Evolutionary conservation across 2,888 invertebrate genomes (phyloP).

Genomic region (Agrochola lota): DNA sequence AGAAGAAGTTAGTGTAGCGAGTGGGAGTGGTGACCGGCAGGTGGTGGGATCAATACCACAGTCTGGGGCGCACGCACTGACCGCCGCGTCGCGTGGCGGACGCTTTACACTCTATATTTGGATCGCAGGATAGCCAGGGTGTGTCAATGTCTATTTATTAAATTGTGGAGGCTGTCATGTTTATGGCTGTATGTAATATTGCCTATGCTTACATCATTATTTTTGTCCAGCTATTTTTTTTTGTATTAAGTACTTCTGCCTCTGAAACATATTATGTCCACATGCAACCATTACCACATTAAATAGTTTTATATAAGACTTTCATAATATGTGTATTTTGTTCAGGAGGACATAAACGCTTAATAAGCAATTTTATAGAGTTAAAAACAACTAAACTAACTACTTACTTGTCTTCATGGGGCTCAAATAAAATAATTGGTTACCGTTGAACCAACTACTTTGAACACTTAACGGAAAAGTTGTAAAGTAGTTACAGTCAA

Average conservation of each 20-base stretch:
- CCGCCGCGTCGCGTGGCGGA: conserved; percentile 79
- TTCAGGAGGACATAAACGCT: background rate
- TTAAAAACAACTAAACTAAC: background rate
- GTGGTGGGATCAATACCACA: conserved; percentile 88
- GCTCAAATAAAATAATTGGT: conserved; percentile 7
- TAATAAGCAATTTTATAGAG: background rate
- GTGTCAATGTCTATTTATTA: conserved; percentile 71
- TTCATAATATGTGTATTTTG: too few relatives aligned
- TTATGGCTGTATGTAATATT: conserved; percentile 41
- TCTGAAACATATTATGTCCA: background rate
- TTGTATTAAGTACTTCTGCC: background rate
- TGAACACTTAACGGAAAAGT: conserved; percentile 15
- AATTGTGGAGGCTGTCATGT: conserved; percentile 62
- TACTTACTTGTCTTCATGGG: too few relatives aligned
- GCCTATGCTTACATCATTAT: conserved; percentile 15
- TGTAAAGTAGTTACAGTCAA: conserved; percentile 4
- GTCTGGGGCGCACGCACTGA: conserved; percentile 89
- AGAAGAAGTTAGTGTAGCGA: conserved; percentile 80
- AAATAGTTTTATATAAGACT: too few relatives aligned
- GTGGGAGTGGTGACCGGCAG: conserved; percentile 87
- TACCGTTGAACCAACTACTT: conserved; percentile 5
- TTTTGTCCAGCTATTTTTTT: background rate
- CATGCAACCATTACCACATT: background rate
- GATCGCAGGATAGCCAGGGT: conserved; percentile 75
- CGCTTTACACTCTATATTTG: conserved; percentile 80